Percentiles rank a stretch among this genome's conserved stretches.
Evolutionary conservation across 2,113 vertebrate genomes (phyloP).

Genomic region (Coryphaenoides rupestris): DNA sequence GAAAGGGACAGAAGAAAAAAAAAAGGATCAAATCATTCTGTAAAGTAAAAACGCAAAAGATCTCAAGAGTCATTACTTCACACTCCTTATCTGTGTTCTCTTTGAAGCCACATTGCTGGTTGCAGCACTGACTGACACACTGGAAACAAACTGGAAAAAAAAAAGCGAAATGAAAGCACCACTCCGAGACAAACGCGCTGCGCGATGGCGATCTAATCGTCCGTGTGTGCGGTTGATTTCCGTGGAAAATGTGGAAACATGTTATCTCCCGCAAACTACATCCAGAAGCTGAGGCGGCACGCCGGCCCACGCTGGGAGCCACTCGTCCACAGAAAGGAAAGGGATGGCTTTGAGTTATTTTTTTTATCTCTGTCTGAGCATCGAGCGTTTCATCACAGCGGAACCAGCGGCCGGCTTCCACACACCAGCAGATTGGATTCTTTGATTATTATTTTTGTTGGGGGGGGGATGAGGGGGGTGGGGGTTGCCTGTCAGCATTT

Average conservation of each 20-base stretch:
- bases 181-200: conserved; percentile 18
- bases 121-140: conserved; percentile 1
- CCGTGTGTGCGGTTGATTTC: conserved; percentile 10
- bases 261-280: conserved; percentile 22
- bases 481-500: background rate
- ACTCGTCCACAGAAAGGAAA: too few relatives aligned
- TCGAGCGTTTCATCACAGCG: background rate
- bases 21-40: background rate
- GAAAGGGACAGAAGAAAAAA: background rate
- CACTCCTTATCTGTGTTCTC: conserved; percentile 3
- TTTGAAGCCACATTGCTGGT: conserved; percentile 22
- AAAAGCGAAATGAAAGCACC: background rate
- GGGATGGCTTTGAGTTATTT: too few relatives aligned
- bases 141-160: too few relatives aligned
- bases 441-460: background rate
- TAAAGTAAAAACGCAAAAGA: conserved; percentile 16
- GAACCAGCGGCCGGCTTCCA: background rate
- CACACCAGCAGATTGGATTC: conserved; percentile 1
- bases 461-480: too few relatives aligned
- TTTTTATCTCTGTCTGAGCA: background rate
- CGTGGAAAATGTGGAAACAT: conserved; percentile 25
- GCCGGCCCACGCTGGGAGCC: too few relatives aligned
- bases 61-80: conserved; percentile 11
- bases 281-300: conserved; percentile 13
- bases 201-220: conserved; percentile 17